phyloP scores from a whole-genome alignment of 1,140 invertebrate genomes.

The Muscidifurax raptorellus region DNA sequence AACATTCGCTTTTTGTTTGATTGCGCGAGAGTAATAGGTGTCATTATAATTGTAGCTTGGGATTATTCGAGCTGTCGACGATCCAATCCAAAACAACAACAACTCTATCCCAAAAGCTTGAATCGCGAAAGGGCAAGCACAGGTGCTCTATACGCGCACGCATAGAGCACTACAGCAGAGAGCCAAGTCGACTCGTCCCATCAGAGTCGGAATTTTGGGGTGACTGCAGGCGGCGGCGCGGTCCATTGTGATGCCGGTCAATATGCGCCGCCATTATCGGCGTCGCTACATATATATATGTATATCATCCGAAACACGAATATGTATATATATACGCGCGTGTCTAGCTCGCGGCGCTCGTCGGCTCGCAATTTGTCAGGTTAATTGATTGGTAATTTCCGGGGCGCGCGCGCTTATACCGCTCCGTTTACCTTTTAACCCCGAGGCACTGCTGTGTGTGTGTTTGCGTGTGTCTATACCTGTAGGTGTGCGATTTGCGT shows the following conservation, averaged over 20 bases:
- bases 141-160: too few species aligned
- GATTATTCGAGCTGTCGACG: too few species aligned
- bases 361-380: neutral
- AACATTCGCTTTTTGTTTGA: too few species aligned
- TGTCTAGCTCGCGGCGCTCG: neutral
- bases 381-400: conserved; percentile 33
- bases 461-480: too few species aligned
- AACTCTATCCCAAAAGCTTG: too few species aligned
- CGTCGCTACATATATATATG: neutral
- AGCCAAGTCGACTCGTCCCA: conserved; percentile 24
- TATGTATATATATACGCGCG: neutral
- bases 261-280: neutral
- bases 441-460: too few species aligned
- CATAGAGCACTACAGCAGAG: too few species aligned
- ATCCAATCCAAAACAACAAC: too few species aligned
- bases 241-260: conserved; percentile 10
- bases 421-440: neutral
- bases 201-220: neutral
- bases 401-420: neutral
- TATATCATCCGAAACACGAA: neutral
- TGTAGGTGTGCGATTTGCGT: neutral
- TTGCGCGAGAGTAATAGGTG: too few species aligned
- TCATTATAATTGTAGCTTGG: too few species aligned
- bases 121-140: neutral
- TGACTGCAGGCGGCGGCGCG: neutral